Percentiles rank a stretch among this genome's conserved stretches.
Evolutionary conservation across 2,797 vertebrate genomes (phyloP).

Genomic region (Sebastes umbrosus): DNA sequence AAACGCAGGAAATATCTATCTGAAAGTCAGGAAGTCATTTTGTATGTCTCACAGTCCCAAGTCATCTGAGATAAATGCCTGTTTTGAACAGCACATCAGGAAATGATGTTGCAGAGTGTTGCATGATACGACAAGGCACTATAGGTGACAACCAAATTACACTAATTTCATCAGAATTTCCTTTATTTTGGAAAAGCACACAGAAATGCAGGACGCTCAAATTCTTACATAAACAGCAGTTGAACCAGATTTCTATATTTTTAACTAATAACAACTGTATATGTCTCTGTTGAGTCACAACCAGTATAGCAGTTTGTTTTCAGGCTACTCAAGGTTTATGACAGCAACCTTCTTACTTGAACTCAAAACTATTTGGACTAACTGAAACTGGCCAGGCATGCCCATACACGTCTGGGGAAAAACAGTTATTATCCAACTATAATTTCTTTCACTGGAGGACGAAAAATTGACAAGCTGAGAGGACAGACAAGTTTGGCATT

Average conservation of each 20-base stretch:
- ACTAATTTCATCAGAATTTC: not conserved
- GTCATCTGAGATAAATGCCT: constrained; percentile 52
- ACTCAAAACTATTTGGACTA: constrained; percentile 56
- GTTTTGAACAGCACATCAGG: constrained; percentile 44
- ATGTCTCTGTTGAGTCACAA: not conserved
- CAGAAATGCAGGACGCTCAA: not conserved
- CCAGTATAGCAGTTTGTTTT: not conserved
- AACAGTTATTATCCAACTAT: constrained; percentile 64
- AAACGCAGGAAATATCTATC: constrained; percentile 74
- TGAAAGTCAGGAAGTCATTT: constrained; percentile 69
- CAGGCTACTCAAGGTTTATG: constrained; percentile 1
- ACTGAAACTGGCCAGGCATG: constrained; percentile 46
- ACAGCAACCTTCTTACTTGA: constrained; percentile 31
- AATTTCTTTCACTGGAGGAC: constrained; percentile 50
- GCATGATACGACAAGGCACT: not conserved
- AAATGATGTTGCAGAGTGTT: constrained; percentile 21
- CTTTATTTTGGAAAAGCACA: not conserved
- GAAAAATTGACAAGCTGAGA: constrained; percentile 54
- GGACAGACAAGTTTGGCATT: constrained; percentile 46
- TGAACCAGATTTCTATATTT: not conserved
- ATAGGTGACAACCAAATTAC: not conserved
- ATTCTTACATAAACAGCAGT: too few species aligned
- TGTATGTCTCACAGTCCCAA: constrained; percentile 41
- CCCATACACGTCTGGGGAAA: constrained; percentile 24
- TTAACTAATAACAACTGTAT: not conserved